A percentile compares a stretch with the other conserved stretches of the same genome.
These are phyloP conservation scores for Oryzias sinensis DNA, from an alignment of 2,797 vertebrate genomes.

Conservation along the genomic window DNA sequence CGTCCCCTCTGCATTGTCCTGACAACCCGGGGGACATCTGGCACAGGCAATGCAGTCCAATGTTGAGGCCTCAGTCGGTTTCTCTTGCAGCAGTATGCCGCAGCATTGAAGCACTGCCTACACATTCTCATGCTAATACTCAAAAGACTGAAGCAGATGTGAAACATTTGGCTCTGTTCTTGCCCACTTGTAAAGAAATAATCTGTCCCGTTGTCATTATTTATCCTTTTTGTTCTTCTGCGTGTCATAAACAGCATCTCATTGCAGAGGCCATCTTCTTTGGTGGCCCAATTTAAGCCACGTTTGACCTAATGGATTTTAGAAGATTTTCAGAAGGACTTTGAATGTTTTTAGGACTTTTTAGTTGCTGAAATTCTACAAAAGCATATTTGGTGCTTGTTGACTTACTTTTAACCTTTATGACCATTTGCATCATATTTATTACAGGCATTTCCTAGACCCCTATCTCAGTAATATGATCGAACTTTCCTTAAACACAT, in stretches of 20 bases:
- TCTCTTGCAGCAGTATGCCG: constrained; percentile 82
- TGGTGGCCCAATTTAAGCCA: constrained; percentile 76
- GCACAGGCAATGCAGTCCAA: constrained; percentile 67
- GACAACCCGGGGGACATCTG: constrained; percentile 84
- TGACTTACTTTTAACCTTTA: no score
- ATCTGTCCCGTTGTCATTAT: constrained; percentile 80
- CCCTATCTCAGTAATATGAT: no score
- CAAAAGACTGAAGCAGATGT: constrained; percentile 87
- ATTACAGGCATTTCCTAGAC: no score
- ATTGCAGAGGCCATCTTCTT: constrained; percentile 73
- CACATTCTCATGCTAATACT: constrained; percentile 93
- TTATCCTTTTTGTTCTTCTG: constrained; percentile 63
- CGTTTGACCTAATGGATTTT: constrained; percentile 7
- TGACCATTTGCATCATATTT: no score
- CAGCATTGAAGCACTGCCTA: constrained; percentile 80
- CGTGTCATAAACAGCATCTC: constrained; percentile 59
- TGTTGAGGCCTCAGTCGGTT: constrained; percentile 74
- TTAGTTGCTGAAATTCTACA: no score
- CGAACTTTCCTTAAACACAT: no score
- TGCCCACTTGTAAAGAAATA: constrained; percentile 93
- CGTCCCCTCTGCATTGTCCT: constrained; percentile 70
- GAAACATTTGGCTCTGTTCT: constrained; percentile 92
- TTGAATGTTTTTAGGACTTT: background rate
- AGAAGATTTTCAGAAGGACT: background rate
- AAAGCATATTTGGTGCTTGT: no score